Evolutionary conservation across 2,888 invertebrate genomes (phyloP).

Genomic region (Troides oblongomaculatus): DNA sequence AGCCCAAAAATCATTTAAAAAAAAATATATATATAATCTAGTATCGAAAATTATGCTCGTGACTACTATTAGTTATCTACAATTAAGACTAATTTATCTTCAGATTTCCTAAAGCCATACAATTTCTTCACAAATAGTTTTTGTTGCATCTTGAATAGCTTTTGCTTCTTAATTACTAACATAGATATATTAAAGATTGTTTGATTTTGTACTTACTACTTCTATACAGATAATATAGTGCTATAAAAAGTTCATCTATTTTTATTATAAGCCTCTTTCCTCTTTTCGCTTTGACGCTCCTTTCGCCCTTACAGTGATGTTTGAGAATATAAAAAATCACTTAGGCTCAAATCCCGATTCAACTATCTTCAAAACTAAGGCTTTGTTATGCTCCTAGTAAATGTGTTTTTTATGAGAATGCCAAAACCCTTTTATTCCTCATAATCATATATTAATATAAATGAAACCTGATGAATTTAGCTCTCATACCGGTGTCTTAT

Average conservation of each 20-base stretch:
- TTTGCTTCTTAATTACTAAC: background rate
- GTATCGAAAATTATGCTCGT: no score
- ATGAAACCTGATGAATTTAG: no score
- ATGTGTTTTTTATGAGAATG: slow-evolving; percentile 13
- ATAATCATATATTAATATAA: background rate
- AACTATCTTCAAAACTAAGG: slow-evolving; percentile 12
- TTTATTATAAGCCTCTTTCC: slow-evolving; percentile 3
- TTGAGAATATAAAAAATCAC: slow-evolving; percentile 27
- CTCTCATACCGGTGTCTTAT: no score
- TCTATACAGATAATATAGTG: background rate
- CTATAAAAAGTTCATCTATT: background rate
- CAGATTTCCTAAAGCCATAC: no score
- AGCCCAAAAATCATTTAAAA: no score
- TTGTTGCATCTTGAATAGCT: background rate
- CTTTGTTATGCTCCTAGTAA: slow-evolving; percentile 10
- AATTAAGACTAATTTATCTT: no score
- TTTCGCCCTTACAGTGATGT: slow-evolving; percentile 9
- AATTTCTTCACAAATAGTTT: no score
- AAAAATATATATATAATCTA: no score
- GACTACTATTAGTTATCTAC: no score
- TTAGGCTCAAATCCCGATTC: slow-evolving; percentile 22
- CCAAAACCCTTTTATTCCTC: slow-evolving; percentile 3
- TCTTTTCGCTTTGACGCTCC: slow-evolving; percentile 7
- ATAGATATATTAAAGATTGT: no score
- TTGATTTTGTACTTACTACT: no score